Base-by-base conservation (phyloP, 2,113 vertebrate species). In the Felis catus region DNA sequence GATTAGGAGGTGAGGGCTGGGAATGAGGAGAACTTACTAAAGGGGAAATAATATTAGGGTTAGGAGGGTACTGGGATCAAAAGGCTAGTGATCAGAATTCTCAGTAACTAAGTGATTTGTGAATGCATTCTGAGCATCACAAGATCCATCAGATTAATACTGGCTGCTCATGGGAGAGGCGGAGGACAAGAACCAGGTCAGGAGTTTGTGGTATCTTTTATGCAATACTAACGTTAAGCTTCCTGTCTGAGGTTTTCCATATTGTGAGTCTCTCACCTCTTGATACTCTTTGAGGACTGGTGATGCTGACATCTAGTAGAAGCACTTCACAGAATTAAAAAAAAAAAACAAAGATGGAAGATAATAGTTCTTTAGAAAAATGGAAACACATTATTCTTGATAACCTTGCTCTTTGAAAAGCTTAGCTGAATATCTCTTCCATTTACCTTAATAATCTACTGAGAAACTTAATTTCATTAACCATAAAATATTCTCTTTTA, bases 121-220 rank as follows among this genome's bases (percentile, higher is more conserved):
- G 51, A 93, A 45, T 66, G 89, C 93, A 53, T 89, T 16, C 13
- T 55, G 16, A 95, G 39, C 41, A 65, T 85, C 84, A 25, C 80
- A 90, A 84, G 68, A 80, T 78, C 18, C 13, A n/a, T 68, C 71
- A 48, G n/a, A 76, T 66, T 96, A 86, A 68, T 89, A 73, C 94
- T 88, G 51, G 48, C 31, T 78, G 58, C 55, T 95, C 65, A 45
- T 66, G 51, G 85, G 36, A 48, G 79, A 84, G 78, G 93, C 81
- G 65, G 89, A 80, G 33, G 83, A 55, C 27, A 79, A 80, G 93
- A 95, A 97, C 91, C 94, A 98, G 98, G 98, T 98, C 98, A 99
- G 98, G 98, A 98, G 98, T 98, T 98, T 94, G 98, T 92, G 95
- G 93, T 95, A 92, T 97, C 97, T 98, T 98, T 82, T 96, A 93